Percentiles rank a stretch among this genome's conserved stretches.
phyloP scores from a whole-genome alignment of 2,797 vertebrate genomes.

The Brotula barbata region DNA sequence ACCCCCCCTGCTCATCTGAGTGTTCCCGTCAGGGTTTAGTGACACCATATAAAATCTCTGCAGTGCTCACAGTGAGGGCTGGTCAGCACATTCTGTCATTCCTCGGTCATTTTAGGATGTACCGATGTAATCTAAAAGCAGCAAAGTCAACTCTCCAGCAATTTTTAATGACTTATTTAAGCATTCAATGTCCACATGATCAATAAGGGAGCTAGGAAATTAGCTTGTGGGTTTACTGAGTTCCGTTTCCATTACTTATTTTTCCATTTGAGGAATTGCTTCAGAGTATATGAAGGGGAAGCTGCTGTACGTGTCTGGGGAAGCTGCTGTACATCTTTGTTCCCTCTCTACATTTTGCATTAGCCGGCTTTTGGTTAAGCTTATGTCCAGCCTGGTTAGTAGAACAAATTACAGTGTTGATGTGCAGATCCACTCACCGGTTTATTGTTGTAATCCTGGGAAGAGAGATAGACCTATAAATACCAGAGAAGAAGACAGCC shows the following conservation, averaged over 20 bases:
- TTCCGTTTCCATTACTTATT: neutral
- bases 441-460: constrained; percentile 69
- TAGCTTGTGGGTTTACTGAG: constrained; percentile 1
- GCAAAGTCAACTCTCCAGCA: constrained; percentile 6
- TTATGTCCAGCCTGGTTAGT: constrained; percentile 31
- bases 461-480: constrained; percentile 68
- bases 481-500: constrained; percentile 57
- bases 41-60: constrained; percentile 74
- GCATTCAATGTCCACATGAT: neutral
- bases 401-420: constrained; percentile 44
- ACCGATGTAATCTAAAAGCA: constrained; percentile 37
- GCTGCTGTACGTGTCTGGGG: constrained; percentile 12
- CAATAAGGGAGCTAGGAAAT: constrained; percentile 8
- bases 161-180: constrained; percentile 5
- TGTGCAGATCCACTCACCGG: constrained; percentile 76
- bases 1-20: constrained; percentile 41
- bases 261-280: neutral
- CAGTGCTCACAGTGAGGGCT: constrained; percentile 49
- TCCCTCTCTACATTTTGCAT: neutral
- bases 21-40: constrained; percentile 61
- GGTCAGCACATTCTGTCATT: constrained; percentile 73
- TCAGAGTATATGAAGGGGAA: constrained; percentile 10
- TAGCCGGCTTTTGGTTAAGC: constrained; percentile 16
- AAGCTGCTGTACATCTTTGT: constrained; percentile 18
- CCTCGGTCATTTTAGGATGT: constrained; percentile 50